Evolutionary conservation across 2,797 vertebrate genomes (phyloP).

Genomic region (Scolopax bukidnonensis): DNA sequence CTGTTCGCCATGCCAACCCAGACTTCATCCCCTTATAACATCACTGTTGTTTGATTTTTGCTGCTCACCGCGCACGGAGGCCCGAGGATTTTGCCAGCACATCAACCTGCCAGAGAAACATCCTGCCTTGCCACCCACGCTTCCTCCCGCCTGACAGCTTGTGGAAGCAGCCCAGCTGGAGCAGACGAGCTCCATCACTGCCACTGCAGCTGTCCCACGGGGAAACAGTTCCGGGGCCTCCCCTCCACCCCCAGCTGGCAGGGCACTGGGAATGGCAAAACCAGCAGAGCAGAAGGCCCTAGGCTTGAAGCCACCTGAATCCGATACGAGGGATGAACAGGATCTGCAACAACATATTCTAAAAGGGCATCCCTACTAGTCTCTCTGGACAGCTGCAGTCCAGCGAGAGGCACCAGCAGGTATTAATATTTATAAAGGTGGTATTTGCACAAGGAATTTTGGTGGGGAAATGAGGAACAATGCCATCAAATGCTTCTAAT

Average conservation of each 20-base stretch:
- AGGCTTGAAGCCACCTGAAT: neutral
- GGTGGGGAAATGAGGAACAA: neutral
- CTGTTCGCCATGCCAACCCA: rapidly evolving
- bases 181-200: neutral
- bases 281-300: neutral
- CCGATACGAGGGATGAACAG: neutral
- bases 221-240: rapidly evolving
- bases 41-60: neutral
- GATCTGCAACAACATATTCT: neutral
- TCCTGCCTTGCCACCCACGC: rapidly evolving
- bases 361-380: neutral
- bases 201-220: rapidly evolving
- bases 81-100: neutral
- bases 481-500: neutral
- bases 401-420: neutral
- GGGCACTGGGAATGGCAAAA: neutral
- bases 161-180: neutral
- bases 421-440: neutral
- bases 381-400: neutral
- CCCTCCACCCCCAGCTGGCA: rapidly evolving
- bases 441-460: neutral
- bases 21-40: rapidly evolving
- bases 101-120: neutral
- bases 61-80: neutral
- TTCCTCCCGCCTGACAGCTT: neutral